phyloP scores from a whole-genome alignment of 2,113 vertebrate species.

The Uropsilus gracilis region DNA sequence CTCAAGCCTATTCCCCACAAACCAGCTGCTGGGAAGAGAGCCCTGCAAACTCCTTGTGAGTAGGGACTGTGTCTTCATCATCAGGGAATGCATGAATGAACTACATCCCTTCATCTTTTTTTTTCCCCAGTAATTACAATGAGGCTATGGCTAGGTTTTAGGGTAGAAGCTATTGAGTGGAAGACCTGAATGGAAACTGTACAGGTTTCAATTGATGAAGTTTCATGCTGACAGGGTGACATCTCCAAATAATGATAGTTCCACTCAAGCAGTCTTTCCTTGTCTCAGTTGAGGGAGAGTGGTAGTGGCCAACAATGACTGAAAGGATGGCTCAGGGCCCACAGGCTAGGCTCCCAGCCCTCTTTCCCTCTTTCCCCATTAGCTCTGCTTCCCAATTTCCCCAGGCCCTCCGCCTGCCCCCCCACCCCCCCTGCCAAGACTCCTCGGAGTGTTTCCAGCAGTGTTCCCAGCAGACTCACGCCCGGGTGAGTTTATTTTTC shows the following conservation, averaged over 20 bases:
- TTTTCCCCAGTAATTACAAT: neutral
- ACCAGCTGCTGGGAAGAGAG: neutral
- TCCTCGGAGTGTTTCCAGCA: conserved; percentile 57
- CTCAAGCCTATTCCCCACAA: neutral
- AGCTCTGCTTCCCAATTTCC: conserved; percentile 53
- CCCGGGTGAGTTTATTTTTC: neutral
- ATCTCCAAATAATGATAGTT: conserved; percentile 74
- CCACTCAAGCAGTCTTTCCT: conserved; percentile 65
- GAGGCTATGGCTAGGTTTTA: conserved; percentile 65
- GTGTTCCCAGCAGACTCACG: conserved; percentile 34
- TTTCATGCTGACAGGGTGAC: conserved; percentile 70
- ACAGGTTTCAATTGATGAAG: conserved; percentile 74
- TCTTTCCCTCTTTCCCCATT: conserved; percentile 55
- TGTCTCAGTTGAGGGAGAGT: conserved; percentile 45
- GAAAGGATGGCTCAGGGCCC: conserved; percentile 39
- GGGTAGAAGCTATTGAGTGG: conserved; percentile 59
- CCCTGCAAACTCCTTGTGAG: neutral
- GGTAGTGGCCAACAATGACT: conserved; percentile 39
- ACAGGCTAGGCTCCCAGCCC: conserved; percentile 68
- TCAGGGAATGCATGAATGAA: neutral
- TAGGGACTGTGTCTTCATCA: neutral
- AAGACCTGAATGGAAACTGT: conserved; percentile 62
- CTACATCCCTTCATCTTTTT: neutral
- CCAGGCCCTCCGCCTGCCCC: neutral
- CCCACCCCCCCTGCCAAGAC: conserved; percentile 30